Evolutionary conservation across 2,888 invertebrate species (phyloP), one percentile per base, ranked within the genome.

Genomic region (Hyles lineata): DNA sequence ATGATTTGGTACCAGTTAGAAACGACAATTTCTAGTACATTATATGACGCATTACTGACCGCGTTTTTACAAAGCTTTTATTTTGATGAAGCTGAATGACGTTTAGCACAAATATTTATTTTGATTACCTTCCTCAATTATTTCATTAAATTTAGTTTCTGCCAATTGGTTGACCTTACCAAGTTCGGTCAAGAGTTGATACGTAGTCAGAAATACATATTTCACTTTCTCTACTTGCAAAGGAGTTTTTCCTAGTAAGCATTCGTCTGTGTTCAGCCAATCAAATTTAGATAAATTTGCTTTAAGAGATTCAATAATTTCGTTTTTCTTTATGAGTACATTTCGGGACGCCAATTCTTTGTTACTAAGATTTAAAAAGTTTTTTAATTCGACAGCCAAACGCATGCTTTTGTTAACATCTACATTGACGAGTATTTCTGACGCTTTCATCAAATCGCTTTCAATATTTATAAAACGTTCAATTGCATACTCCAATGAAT

Each of bases 401-500:
- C 82, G 75, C 59, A 86, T 75, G 70, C 83, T 73, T 77, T 84
- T 76, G 5, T 78, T 78, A 29, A 89, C 72, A 70, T 87, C 80
- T 70, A 84, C 74, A 15, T 79, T 75, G 9, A 70, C 75, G 59
- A 86, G 76, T 50, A 79, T 67, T 62, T 78, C 59, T 5, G 80
- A 80, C 59, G 72, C 62, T 43, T 74, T 74, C 69, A 83, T 72
- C 73, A 84, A 75, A 71, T 87, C 83, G 70, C 76, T 79, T 77
- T 85, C 80, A 70, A 85, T 82, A 62, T 76, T 80, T 72, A 88
- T 73, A 74, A 89, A 88, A 70, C 83, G 78, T 50, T 87, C 82
- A 72, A 89, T 79, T 25, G 85, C 84, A 52, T 75, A 79, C 81
- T 89, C 87, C 83, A 89, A 78, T 1, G 84, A 83, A 83, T 83